Conservation (phyloP, 2,797 vertebrate genomes). For the Odontamblyopus lacepedii region DNA sequence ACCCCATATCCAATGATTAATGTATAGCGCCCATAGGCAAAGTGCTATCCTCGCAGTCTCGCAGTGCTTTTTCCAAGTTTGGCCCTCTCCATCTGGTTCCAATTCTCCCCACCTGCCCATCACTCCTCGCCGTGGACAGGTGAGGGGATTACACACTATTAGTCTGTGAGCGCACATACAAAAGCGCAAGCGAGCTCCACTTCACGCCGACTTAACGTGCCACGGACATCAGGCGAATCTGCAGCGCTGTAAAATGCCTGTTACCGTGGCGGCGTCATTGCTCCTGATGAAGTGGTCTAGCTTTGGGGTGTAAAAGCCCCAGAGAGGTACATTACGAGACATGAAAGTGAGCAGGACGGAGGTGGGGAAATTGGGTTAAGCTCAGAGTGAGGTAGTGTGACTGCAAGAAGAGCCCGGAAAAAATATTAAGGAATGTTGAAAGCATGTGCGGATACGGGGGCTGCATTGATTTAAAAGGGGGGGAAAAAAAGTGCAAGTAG, state of each 20-base stretch:
- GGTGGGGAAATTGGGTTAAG: background rate
- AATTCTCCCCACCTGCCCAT: slow-evolving; percentile 70
- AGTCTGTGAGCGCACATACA: slow-evolving; percentile 18
- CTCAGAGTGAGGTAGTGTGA: background rate
- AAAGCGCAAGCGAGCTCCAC: slow-evolving; percentile 22
- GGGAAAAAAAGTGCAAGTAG: too few species aligned
- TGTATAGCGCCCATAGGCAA: slow-evolving; percentile 13
- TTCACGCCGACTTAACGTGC: slow-evolving; percentile 59
- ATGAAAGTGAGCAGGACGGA: background rate
- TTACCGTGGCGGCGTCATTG: slow-evolving; percentile 55
- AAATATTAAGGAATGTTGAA: background rate
- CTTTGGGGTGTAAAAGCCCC: slow-evolving; percentile 33
- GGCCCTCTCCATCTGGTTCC: slow-evolving; percentile 59
- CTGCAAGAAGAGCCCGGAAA: background rate
- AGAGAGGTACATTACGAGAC: slow-evolving; percentile 11
- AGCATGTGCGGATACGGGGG: background rate
- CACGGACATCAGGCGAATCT: slow-evolving; percentile 63
- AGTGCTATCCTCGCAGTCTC: slow-evolving; percentile 26
- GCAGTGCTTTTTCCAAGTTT: slow-evolving; percentile 20
- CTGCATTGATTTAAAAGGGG: too few species aligned
- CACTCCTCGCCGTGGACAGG: slow-evolving; percentile 65
- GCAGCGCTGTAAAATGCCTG: slow-evolving; percentile 65
- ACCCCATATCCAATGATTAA: slow-evolving; percentile 14
- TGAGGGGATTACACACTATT: slow-evolving; percentile 65
- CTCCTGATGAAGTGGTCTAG: slow-evolving; percentile 66